phyloP scores from a whole-genome alignment of 1,140 invertebrate species.

The Acromyrmex echinatior region DNA sequence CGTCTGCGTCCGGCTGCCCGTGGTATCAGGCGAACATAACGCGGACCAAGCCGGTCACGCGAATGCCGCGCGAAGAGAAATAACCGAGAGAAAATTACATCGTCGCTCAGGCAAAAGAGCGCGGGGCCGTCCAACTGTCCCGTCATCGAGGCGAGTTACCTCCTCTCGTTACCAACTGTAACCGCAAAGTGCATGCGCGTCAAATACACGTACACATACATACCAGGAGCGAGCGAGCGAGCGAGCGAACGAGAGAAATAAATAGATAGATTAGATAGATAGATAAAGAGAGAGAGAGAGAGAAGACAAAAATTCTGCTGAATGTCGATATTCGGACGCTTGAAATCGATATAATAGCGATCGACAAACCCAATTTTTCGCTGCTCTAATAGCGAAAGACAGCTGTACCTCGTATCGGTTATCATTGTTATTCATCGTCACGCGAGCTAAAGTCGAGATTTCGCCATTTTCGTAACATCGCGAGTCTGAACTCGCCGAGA shows the following conservation, averaged over 20 bases:
- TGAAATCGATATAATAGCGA: background rate
- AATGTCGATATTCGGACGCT: constrained; percentile 1
- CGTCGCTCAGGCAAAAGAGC: constrained; percentile 19
- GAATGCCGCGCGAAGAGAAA: background rate
- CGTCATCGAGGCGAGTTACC: constrained; percentile 44
- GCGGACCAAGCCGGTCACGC: background rate
- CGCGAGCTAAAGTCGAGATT: background rate
- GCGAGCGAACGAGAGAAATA: background rate
- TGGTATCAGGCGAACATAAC: constrained; percentile 80
- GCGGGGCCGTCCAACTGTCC: constrained; percentile 41
- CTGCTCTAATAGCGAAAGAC: background rate
- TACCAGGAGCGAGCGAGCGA: background rate
- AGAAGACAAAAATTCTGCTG: background rate
- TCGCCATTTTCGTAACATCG: background rate
- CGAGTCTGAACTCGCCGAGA: background rate
- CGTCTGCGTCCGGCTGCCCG: constrained; percentile 85
- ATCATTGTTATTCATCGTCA: background rate
- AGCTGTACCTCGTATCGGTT: background rate
- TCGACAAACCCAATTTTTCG: background rate
- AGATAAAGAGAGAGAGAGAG: too few relatives aligned
- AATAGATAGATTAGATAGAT: too few relatives aligned
- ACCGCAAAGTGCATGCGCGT: constrained; percentile 45
- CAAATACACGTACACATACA: background rate
- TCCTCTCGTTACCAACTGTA: constrained; percentile 48
- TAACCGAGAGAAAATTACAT: constrained; percentile 28